Percentiles rank a stretch among this genome's conserved stretches.
These are phyloP conservation scores for Archocentrus centrarchus DNA, from an alignment of 2,113 vertebrate species.

Conservation along the genomic window DNA sequence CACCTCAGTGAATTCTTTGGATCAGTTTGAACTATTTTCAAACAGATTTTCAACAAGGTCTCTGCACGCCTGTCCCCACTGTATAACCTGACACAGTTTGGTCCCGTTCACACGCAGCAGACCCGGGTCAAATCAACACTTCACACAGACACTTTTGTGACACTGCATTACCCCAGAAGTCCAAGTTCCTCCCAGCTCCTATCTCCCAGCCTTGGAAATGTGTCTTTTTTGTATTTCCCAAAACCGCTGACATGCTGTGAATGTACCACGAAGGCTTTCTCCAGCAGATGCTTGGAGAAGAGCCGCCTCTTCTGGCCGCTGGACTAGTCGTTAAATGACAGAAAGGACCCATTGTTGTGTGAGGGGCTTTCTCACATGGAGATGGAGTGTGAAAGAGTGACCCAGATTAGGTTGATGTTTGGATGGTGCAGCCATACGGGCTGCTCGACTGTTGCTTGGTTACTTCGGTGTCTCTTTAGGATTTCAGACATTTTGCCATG, in stretches of 20 bases:
- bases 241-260: background rate
- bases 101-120: conserved; percentile 27
- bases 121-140: background rate
- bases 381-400: conserved; percentile 17
- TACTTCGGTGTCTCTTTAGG: conserved; percentile 17
- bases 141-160: background rate
- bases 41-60: background rate
- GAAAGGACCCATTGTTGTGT: conserved; percentile 35
- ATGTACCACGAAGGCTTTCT: background rate
- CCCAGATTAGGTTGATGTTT: conserved; percentile 40
- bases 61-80: background rate
- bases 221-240: background rate
- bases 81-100: conserved; percentile 60
- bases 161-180: background rate
- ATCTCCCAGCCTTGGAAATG: background rate
- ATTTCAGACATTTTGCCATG: background rate
- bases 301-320: background rate
- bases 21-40: conserved; percentile 47
- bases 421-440: background rate
- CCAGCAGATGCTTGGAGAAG: background rate
- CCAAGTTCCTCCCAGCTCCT: background rate
- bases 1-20: conserved; percentile 10
- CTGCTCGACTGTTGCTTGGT: conserved; percentile 29
- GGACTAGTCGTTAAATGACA: background rate
- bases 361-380: background rate